Evolutionary conservation across 2,888 invertebrate genomes (phyloP), one percentile per base, ranked within the genome.

Genomic region (Scaptomyza tumidula): DNA sequence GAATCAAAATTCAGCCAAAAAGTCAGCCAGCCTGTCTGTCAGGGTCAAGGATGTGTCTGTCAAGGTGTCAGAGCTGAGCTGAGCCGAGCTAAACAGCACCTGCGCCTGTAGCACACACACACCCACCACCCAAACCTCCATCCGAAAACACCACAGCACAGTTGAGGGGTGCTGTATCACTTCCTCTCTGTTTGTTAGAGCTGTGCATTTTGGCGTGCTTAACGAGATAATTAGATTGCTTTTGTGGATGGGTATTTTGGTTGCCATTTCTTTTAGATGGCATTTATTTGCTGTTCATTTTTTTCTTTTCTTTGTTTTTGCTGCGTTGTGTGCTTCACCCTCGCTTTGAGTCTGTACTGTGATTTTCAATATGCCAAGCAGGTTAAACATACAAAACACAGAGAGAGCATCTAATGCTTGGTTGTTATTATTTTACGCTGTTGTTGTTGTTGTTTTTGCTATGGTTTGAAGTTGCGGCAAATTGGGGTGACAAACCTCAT

Each of bases 171-270:
- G 57, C 46, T 46, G 44, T 48, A 52, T 56, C 60, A 16, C 24
- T 50, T 37, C 11, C 57, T 58, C 37, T 44, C 43, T 57, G 48
- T 54, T 59, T 64, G 39, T 56, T 16, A 56, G 31, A 33, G 43
- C 44, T 73, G 78, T 78, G 76, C 75, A 75, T 77, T 76, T 85
- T 69, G 75, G 78, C 76, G 80, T 80, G 78, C 88, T 82, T 89
- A 89, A 89, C 87, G 86, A 89, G 81, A 88, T 89, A 89, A 89
- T 89, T 89, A 90, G 90, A 89, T 89, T 86, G 88, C 86, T 87
- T 86, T 88, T 70, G 67, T 73, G 71, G 68, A 61, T 67, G 71
- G 66, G 60, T 35, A 16, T 41, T 41, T 41, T 37, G 48, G 37
- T 60, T 67, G 68, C 53, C 58, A 63, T 41, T 75, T 71, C 67